These are phyloP conservation scores for Bufo gargarizans DNA, from an alignment of 2,113 vertebrate genomes.

Conservation along the genomic window DNA sequence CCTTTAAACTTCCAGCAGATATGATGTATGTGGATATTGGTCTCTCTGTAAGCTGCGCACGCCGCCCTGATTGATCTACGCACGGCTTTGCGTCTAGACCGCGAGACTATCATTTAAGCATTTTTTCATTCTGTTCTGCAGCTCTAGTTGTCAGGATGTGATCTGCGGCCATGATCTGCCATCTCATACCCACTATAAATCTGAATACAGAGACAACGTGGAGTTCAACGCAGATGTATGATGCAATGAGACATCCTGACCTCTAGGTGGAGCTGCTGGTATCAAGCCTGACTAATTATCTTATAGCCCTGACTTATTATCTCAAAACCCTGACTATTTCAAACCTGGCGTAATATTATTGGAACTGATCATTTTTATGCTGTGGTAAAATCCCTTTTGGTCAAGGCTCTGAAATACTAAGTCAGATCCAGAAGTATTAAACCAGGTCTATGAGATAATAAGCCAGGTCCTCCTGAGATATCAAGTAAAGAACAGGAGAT, in stretches of 20 bases:
- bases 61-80: slow-evolving; percentile 47
- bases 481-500: too few species aligned
- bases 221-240: not conserved
- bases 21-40: slow-evolving; percentile 50
- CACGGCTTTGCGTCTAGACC: slow-evolving; percentile 54
- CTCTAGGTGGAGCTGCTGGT: not conserved
- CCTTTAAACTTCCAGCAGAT: slow-evolving; percentile 50
- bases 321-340: not conserved
- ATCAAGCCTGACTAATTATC: not conserved
- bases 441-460: too few species aligned
- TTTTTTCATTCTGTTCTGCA: not conserved
- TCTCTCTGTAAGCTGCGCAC: slow-evolving; percentile 36
- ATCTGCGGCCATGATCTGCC: not conserved
- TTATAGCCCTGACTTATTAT: not conserved
- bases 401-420: too few species aligned
- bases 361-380: too few species aligned
- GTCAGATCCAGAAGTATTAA: too few species aligned
- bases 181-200: not conserved
- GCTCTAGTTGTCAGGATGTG: not conserved
- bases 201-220: not conserved
- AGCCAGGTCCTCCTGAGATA: too few species aligned
- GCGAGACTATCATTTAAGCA: not conserved
- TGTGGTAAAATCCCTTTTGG: too few species aligned
- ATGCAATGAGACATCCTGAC: not conserved
- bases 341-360: not conserved